phyloP scores from a whole-genome alignment of 1,140 invertebrate species.

The Phenacoccus solenopsis region DNA sequence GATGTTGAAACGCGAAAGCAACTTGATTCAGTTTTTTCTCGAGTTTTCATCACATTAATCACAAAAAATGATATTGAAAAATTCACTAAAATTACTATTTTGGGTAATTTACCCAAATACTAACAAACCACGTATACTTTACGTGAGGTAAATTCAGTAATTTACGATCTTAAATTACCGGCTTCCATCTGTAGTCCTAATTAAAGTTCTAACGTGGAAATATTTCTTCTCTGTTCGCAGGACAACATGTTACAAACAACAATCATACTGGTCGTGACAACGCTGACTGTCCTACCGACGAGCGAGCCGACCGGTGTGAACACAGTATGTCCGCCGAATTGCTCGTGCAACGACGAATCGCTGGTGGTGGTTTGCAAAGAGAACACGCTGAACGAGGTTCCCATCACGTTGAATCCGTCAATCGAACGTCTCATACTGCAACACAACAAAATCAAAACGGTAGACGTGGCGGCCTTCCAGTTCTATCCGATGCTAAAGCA shows the following conservation, averaged over 20 bases:
- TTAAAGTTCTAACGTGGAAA: not conserved
- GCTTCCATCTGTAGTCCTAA: too few species aligned
- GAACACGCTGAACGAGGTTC: constrained; percentile 73
- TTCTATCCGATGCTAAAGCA: constrained; percentile 73
- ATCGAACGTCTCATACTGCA: constrained; percentile 68
- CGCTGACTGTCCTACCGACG: not conserved
- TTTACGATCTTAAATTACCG: too few species aligned
- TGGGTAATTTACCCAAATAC: too few species aligned
- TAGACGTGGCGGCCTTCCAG: constrained; percentile 69
- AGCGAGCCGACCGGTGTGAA: not conserved
- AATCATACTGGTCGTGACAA: not conserved
- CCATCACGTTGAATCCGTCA: constrained; percentile 79
- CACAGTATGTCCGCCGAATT: constrained; percentile 52
- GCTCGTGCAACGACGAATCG: constrained; percentile 75
- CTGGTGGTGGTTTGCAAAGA: constrained; percentile 73
- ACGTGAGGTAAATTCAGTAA: too few species aligned
- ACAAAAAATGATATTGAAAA: too few species aligned
- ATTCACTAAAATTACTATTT: too few species aligned
- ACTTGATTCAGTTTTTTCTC: too few species aligned
- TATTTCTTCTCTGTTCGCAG: not conserved
- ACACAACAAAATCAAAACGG: constrained; percentile 73
- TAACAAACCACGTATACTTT: too few species aligned
- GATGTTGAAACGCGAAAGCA: too few species aligned
- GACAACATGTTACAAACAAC: not conserved
- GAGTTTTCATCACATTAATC: too few species aligned